These are phyloP conservation scores for Parnassius mnemosyne DNA, from an alignment of 2,888 invertebrate species.

Conservation along the genomic window DNA sequence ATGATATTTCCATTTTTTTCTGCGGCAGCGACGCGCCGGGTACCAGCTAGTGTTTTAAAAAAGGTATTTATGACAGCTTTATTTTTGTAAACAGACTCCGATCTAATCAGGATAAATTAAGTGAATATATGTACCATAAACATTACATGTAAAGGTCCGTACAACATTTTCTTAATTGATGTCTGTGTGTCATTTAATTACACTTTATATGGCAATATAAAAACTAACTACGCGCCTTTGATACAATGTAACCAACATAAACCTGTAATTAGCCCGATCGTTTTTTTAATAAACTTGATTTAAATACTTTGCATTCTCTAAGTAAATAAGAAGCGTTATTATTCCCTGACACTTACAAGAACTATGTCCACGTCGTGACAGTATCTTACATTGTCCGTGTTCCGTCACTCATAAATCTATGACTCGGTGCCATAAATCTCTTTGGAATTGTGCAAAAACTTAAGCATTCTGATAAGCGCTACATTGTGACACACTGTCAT, in stretches of 20 bases:
- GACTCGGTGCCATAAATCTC: conserved; percentile 49
- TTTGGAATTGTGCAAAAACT: conserved; percentile 53
- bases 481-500: conserved; percentile 33
- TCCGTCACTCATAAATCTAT: conserved; percentile 50
- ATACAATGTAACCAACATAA: conserved; percentile 8
- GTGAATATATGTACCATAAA: too few species aligned
- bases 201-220: conserved; percentile 1
- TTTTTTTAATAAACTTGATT: conserved; percentile 10
- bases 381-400: conserved; percentile 45
- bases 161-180: neutral
- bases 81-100: too few species aligned
- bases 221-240: conserved; percentile 1
- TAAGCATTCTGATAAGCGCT: conserved; percentile 35
- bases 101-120: too few species aligned
- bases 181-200: conserved; percentile 8
- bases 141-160: too few species aligned
- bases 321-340: conserved; percentile 19
- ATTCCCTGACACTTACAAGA: conserved; percentile 12
- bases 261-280: neutral
- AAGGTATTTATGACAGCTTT: too few species aligned
- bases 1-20: too few species aligned
- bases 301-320: conserved; percentile 17
- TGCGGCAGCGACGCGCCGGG: too few species aligned
- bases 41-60: too few species aligned
- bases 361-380: conserved; percentile 25